Base-by-base conservation (phyloP, 2,797 vertebrate species). In the Lepilemur ruficaudatus region DNA sequence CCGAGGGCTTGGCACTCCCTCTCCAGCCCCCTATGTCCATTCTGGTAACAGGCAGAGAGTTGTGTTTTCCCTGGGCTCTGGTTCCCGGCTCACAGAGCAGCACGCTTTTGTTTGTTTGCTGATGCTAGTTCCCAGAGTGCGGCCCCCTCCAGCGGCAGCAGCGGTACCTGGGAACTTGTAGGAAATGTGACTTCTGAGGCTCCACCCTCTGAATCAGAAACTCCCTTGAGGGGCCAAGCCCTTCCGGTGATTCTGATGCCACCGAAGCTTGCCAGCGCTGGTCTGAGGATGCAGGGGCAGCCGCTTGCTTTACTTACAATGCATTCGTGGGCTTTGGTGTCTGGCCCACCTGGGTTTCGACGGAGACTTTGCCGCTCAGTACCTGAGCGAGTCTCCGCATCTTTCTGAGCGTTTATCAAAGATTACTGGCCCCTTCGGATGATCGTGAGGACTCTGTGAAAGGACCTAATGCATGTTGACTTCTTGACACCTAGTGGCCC, bases 381-480 rank as follows among this genome's bases (percentile, higher is more conserved):
- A 3, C 7, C 52, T 0, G 11, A 80, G 35, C 32, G 32, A 41
- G 32, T 13, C 76, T 63, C 65, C 5, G 0, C 8, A 0, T 48
- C 79, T 92, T 20, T 57, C 72, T 12, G 38, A 63, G 67, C 0
- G 0, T 43, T n/a, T 4, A 2, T 6, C 28, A 9, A 1, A 10
- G n/a, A 55, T 35, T 15, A 2, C 30, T 0, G 4, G 28, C 20
- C 67, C 25, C 13, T 9, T 20, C n/a, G 11, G n/a, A 2, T 1
- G 25, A 13, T 1, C 0, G 20, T 1, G 67, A 50, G 57, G 57
- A 9, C 28, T 13, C 76, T 6, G 2, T 0, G 59, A 48, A 41
- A 17, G 28, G 35, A 6, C 11, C 0, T 1, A 5, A 0, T 0
- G 3, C 9, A 0, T 0, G 7, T 0, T 25, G 82, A 20, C 25